These are phyloP conservation scores for Molossus molossus DNA, from an alignment of 2,797 vertebrate species.

Conservation along the genomic window DNA sequence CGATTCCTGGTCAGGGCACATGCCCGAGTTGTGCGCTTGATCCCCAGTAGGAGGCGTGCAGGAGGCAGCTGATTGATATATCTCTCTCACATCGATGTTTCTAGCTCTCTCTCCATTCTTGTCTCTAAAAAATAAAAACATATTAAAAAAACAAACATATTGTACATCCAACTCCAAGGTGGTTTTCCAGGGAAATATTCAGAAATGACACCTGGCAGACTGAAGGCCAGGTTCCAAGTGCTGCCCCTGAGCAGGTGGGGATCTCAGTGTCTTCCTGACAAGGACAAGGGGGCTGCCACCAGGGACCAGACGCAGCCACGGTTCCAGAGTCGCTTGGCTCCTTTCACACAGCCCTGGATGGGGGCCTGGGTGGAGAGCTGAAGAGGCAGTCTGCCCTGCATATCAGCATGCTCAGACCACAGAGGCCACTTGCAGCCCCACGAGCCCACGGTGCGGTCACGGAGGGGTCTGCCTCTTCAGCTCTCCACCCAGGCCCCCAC, in stretches of 20 bases:
- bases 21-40: too few relatives aligned
- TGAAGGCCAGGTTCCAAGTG: neutral
- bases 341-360: accelerated
- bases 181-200: neutral
- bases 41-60: too few relatives aligned
- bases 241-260: neutral
- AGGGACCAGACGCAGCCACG: neutral
- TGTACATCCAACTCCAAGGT: accelerated
- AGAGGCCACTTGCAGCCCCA: neutral
- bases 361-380: too few relatives aligned
- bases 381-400: neutral
- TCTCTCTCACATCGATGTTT: too few relatives aligned
- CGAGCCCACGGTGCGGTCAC: accelerated
- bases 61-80: too few relatives aligned
- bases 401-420: neutral
- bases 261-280: accelerated
- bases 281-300: accelerated
- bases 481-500: too few relatives aligned
- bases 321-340: neutral
- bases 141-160: neutral
- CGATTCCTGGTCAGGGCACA: too few relatives aligned
- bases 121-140: too few relatives aligned
- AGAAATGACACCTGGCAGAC: neutral
- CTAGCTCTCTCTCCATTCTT: too few relatives aligned
- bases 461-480: too few relatives aligned